Evolutionary conservation across 2,113 vertebrate species (phyloP).

Genomic region (Tragelaphus strepsiceros): DNA sequence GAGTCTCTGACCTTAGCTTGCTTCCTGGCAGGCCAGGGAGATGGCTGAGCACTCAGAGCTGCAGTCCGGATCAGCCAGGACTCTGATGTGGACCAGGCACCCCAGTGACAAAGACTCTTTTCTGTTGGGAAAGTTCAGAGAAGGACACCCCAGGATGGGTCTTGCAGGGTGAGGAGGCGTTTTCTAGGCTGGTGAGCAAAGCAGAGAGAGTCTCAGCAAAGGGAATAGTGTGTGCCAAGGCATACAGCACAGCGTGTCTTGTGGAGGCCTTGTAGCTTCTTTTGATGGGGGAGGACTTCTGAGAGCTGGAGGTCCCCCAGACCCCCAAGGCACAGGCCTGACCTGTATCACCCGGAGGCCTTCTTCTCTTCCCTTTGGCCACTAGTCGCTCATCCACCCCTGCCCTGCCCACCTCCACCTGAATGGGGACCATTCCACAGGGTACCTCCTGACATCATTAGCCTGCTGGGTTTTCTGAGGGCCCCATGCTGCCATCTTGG

Average conservation of each 20-base stretch:
- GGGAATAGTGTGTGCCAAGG: accelerated
- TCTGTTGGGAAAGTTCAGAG: neutral
- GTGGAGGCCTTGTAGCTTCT: neutral
- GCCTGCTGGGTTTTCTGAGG: neutral
- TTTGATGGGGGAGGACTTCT: neutral
- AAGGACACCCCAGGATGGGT: neutral
- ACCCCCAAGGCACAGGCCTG: neutral
- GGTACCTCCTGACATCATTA: neutral
- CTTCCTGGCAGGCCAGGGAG: neutral
- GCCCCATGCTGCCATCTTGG: constrained; percentile 66
- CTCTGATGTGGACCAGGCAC: neutral
- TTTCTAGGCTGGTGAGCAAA: neutral
- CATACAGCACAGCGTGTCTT: accelerated
- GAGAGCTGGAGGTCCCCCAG: neutral
- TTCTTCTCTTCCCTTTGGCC: neutral
- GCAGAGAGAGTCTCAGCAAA: neutral
- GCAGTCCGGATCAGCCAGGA: accelerated
- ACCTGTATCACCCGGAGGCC: neutral
- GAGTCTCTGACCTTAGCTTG: neutral
- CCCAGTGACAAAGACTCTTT: neutral
- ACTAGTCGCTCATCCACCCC: neutral
- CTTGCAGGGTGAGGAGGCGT: neutral
- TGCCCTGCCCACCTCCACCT: neutral
- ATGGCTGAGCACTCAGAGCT: accelerated
- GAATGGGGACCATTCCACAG: neutral